phyloP scores from a whole-genome alignment of 2,888 invertebrate species.

The Chrysolina haemoptera region DNA sequence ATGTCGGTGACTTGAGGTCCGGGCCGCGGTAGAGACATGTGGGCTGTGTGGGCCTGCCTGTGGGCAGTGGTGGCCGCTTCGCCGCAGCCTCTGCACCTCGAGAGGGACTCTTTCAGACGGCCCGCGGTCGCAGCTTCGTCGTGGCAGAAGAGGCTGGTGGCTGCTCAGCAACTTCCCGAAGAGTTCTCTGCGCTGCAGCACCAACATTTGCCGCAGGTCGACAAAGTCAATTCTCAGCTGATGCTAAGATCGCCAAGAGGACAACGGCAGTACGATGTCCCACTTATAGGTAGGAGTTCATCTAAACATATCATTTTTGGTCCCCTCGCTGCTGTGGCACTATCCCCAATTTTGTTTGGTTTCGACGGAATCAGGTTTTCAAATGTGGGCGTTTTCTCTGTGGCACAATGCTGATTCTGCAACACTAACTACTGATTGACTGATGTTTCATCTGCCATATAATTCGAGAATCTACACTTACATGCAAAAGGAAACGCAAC shows the following conservation, averaged over 20 bases:
- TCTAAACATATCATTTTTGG: background rate
- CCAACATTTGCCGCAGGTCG: slow-evolving; percentile 64
- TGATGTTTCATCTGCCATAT: too few species aligned
- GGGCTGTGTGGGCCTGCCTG: slow-evolving; percentile 58
- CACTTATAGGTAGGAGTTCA: slow-evolving; percentile 81
- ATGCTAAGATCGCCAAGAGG: slow-evolving; percentile 85
- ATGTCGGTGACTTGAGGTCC: slow-evolving; percentile 41
- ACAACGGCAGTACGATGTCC: slow-evolving; percentile 86
- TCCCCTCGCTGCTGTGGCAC: background rate
- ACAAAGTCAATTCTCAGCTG: slow-evolving; percentile 74
- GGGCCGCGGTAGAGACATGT: slow-evolving; percentile 45
- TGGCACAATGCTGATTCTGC: too few species aligned
- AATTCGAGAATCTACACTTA: too few species aligned
- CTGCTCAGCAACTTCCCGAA: slow-evolving; percentile 52
- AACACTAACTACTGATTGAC: too few species aligned
- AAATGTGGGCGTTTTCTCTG: too few species aligned
- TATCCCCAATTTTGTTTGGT: background rate
- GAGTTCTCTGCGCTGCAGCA: slow-evolving; percentile 64
- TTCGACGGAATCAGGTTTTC: background rate
- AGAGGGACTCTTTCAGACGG: slow-evolving; percentile 64
- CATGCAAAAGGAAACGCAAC: too few species aligned
- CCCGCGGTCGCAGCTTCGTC: slow-evolving; percentile 37
- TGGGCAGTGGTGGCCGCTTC: slow-evolving; percentile 69
- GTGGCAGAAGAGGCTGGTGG: slow-evolving; percentile 61
- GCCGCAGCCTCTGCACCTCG: slow-evolving; percentile 67